Base-by-base conservation (phyloP, 92 coral and sea anemone species). In the Palythoa heliodiscus region DNA sequence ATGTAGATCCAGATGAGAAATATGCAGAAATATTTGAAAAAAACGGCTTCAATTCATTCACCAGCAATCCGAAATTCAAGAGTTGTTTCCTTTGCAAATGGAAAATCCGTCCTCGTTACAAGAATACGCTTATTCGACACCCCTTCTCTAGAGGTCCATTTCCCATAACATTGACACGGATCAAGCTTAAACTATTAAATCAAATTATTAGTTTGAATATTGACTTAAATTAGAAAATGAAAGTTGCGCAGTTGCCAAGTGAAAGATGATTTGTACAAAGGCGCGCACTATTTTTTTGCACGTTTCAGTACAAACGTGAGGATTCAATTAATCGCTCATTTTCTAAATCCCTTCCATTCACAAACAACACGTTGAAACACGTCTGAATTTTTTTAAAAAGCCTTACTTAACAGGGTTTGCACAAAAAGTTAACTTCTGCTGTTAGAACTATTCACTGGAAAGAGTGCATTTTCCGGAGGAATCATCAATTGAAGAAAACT, bases 301-400 rank as follows among this genome's bases (percentile, higher is more conserved):
- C 84, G 84, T 63, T 80, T 80, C 84, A 80, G 84, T 80, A 23
- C 58, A 8, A 80, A 48, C 84, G 84, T 80, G 73, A 14, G 15
- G 4, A 63, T 19, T 66, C 73, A 80, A 80, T 80, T 80, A 80
- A 80, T 47, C 43, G 24, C 84, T 66, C 84, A 70, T 80, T 79
- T 69, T 50, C 61, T 66, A 24, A 80, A 80, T 43, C 8, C 14
- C 43, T 78, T 38, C 72, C 70, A 61, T 77, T 25, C 83, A 24
- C 19, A 77, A 57, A 23, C 40, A 35, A 20, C n/a, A 39, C 57
- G 84, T 66, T 80, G 84, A 80, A 80, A 52, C 84, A 60, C 22
- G 84, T 80, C 84, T 80, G 74, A 80, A 7, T 64, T 47, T 67
- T 39, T 80, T 66, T 35, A 11, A 12, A 2, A 22, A 80, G 23